A percentile compares a stretch with the other conserved stretches of the same genome.
These are phyloP conservation scores for Oryzias woworae DNA, from an alignment of 2,113 vertebrate species.

Conservation along the genomic window DNA sequence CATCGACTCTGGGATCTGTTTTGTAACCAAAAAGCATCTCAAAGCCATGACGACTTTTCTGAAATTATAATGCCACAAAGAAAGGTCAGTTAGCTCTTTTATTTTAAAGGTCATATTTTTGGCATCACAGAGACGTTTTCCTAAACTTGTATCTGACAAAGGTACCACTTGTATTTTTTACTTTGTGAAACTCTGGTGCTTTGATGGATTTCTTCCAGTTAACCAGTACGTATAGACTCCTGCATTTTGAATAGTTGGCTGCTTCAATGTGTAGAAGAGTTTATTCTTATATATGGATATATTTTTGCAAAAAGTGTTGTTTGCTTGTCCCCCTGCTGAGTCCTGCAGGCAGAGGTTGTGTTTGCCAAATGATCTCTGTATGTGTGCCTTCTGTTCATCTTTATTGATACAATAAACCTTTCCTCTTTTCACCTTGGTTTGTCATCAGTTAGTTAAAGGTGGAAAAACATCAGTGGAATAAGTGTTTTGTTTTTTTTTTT, in stretches of 20 bases:
- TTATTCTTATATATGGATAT: constrained; percentile 69
- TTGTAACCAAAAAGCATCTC: constrained; percentile 59
- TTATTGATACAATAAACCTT: constrained; percentile 57
- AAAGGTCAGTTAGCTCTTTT: constrained; percentile 35
- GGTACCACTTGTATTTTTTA: constrained; percentile 51
- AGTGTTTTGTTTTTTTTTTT: neutral
- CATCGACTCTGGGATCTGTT: constrained; percentile 56
- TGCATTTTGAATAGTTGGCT: constrained; percentile 65
- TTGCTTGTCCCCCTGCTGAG: constrained; percentile 29
- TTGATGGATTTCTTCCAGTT: constrained; percentile 38
- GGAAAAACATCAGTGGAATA: too few species aligned
- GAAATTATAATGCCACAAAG: constrained; percentile 17
- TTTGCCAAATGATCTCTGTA: constrained; percentile 37
- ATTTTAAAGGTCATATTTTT: constrained; percentile 61
- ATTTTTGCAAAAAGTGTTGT: constrained; percentile 67
- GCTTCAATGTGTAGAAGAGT: constrained; percentile 53
- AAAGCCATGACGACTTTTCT: constrained; percentile 39
- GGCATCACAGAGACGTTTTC: constrained; percentile 53
- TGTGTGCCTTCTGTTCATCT: constrained; percentile 56
- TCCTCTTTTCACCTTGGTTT: constrained; percentile 29
- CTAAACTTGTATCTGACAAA: constrained; percentile 57
- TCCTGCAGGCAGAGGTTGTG: constrained; percentile 18
- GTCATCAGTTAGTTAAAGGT: too few species aligned
- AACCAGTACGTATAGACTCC: constrained; percentile 34
- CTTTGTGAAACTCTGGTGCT: constrained; percentile 32